A percentile compares a stretch with the other conserved stretches of the same genome.
phyloP scores from a whole-genome alignment of 2,113 vertebrate genomes.

The Actenoides hombroni region DNA sequence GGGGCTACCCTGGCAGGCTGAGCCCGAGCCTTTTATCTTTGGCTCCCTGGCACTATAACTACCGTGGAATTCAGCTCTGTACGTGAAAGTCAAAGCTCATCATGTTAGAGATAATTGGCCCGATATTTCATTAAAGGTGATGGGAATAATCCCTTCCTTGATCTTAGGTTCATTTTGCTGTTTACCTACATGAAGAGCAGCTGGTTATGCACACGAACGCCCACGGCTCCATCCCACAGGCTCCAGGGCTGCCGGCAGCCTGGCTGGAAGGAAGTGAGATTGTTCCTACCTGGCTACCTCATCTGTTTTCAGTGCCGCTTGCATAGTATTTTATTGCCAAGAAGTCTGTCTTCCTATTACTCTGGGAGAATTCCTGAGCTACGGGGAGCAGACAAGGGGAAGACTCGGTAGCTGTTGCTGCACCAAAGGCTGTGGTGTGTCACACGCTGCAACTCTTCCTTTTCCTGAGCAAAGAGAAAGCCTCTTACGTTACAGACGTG shows the following conservation, averaged over 20 bases:
- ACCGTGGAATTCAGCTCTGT: neutral
- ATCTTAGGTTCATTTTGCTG: neutral
- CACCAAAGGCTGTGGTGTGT: neutral
- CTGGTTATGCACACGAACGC: fast-evolving
- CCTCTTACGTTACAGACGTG: fast-evolving
- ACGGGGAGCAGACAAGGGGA: neutral
- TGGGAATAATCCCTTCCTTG: neutral
- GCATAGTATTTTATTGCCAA: neutral
- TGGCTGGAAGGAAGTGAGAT: neutral
- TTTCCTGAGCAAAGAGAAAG: neutral
- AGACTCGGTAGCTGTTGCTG: neutral
- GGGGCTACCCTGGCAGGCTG: neutral
- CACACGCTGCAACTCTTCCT: neutral
- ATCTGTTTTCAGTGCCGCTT: neutral
- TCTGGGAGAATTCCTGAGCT: neutral
- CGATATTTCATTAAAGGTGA: neutral
- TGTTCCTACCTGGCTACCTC: neutral
- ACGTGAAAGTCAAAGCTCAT: neutral
- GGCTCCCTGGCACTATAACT: neutral
- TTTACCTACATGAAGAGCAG: neutral
- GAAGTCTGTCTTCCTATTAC: neutral
- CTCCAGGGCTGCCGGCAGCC: neutral
- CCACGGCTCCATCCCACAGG: neutral
- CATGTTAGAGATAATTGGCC: neutral
- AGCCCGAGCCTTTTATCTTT: neutral